phyloP scores from a whole-genome alignment of 2,113 vertebrate species.

The Megaptera novaeangliae region DNA sequence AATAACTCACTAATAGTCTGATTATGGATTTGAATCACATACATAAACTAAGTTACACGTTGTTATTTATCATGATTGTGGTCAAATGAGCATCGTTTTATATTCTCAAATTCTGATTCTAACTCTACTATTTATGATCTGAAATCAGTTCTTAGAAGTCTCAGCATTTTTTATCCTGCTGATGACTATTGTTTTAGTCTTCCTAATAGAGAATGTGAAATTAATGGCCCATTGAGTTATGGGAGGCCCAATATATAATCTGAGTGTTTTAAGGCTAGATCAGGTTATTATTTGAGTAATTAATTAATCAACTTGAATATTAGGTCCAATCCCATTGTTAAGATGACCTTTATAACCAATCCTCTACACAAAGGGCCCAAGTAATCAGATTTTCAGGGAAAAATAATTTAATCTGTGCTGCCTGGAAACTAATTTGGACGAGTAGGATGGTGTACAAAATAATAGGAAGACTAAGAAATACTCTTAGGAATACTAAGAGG shows the following conservation, averaged over 20 bases:
- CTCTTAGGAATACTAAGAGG: not conserved
- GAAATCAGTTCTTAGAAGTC: not conserved
- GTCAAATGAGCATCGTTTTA: not conserved
- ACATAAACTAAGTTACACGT: not conserved
- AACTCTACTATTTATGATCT: not conserved
- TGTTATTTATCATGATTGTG: not conserved
- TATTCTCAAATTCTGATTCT: slow-evolving; percentile 13
- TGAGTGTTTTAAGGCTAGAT: not conserved
- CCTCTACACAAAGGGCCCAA: not conserved
- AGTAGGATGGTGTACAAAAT: slow-evolving; percentile 24
- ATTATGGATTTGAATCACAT: not conserved
- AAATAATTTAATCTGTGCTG: not conserved
- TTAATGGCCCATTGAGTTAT: not conserved
- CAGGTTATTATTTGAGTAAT: not conserved
- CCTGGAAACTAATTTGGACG: slow-evolving; percentile 18
- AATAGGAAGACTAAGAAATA: not conserved
- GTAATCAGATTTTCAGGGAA: not conserved
- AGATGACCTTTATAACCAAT: not conserved
- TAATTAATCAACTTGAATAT: not conserved
- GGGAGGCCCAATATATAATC: not conserved
- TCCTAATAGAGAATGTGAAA: not conserved
- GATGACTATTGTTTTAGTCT: not conserved
- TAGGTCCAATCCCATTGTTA: not conserved
- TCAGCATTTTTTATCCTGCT: not conserved
- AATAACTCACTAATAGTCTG: not conserved